phyloP scores from a whole-genome alignment of 2,888 invertebrate genomes.

The Lucinisca nassula region DNA sequence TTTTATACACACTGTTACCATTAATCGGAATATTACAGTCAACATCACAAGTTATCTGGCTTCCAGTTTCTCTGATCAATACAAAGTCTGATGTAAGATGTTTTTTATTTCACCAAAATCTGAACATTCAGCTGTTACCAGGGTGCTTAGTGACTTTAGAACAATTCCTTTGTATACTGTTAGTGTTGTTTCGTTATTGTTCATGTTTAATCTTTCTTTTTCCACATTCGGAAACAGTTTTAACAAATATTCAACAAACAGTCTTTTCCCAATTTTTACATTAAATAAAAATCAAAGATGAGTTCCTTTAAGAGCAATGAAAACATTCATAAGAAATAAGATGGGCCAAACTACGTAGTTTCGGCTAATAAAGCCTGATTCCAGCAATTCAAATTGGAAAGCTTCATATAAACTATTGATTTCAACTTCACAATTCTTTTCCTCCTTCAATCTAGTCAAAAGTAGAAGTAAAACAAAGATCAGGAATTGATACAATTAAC shows the following conservation, averaged over 20 bases:
- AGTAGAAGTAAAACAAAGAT: no score
- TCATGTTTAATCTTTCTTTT: background rate
- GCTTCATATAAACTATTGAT: no score
- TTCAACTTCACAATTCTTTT: no score
- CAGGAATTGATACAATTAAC: no score
- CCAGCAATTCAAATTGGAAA: no score
- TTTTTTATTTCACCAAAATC: conserved; percentile 2
- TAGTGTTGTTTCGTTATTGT: conserved; percentile 18
- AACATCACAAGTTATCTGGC: conserved; percentile 7
- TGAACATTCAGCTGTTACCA: conserved; percentile 6
- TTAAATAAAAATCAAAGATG: no score
- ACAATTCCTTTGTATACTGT: conserved; percentile 39
- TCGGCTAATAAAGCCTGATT: no score
- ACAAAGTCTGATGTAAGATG: conserved; percentile 14
- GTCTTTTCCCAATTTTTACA: background rate
- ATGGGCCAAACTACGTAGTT: no score
- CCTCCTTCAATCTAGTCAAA: no score
- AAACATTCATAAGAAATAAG: no score
- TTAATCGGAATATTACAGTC: background rate
- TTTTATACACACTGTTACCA: background rate
- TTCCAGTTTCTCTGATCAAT: conserved; percentile 16
- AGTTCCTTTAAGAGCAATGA: no score
- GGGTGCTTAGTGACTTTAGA: background rate
- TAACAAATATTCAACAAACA: background rate
- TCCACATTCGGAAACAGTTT: background rate